Evolutionary conservation across 2,888 invertebrate species (phyloP).

Genomic region (Parthenolecanium corni): DNA sequence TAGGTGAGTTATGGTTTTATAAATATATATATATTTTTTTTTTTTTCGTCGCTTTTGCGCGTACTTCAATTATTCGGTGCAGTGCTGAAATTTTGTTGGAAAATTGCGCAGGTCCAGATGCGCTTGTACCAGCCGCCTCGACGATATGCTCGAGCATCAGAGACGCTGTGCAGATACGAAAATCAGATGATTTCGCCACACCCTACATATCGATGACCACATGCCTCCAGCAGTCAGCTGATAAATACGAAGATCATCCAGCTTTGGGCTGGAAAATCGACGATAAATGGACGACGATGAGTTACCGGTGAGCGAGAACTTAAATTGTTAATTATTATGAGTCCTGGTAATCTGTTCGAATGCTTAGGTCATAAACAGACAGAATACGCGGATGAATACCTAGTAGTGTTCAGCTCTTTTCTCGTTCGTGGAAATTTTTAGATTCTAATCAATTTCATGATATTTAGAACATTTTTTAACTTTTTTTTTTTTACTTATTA

Average conservation of each 20-base stretch:
- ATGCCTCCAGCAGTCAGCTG: slow-evolving; percentile 51
- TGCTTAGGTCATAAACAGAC: too few species aligned
- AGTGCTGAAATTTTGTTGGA: background rate
- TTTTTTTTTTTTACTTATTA: too few species aligned
- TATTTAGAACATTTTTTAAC: too few species aligned
- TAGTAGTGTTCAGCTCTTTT: too few species aligned
- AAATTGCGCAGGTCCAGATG: slow-evolving; percentile 49
- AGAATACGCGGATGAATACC: too few species aligned
- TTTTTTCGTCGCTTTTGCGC: background rate
- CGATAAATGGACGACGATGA: slow-evolving; percentile 51
- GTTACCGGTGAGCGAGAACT: slow-evolving; percentile 61
- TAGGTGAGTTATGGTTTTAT: too few species aligned
- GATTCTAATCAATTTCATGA: too few species aligned
- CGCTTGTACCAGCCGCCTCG: slow-evolving; percentile 50
- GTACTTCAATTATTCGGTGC: background rate
- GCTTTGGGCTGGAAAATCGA: slow-evolving; percentile 53
- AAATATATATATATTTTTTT: background rate
- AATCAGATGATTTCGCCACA: slow-evolving; percentile 42
- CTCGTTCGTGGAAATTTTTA: too few species aligned
- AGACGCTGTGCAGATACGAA: slow-evolving; percentile 53
- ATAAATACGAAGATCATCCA: slow-evolving; percentile 51
- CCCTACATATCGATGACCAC: slow-evolving; percentile 63
- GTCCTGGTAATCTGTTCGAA: too few species aligned
- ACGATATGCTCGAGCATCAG: slow-evolving; percentile 46
- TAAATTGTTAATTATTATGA: too few species aligned